phyloP scores from a whole-genome alignment of 1,140 invertebrate genomes.

The Drosophila ohnishii region DNA sequence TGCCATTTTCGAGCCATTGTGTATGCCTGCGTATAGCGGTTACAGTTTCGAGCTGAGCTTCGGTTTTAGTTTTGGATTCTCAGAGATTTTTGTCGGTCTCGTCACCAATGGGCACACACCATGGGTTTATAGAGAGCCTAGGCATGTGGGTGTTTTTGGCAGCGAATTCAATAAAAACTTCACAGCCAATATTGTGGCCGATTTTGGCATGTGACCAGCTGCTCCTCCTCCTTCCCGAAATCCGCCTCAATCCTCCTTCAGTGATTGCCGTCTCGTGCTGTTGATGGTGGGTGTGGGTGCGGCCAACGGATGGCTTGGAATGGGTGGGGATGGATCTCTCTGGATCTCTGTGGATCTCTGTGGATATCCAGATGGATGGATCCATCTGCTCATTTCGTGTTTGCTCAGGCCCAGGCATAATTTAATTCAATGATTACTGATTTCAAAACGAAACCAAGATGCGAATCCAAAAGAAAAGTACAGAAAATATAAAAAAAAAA shows the following conservation, averaged over 20 bases:
- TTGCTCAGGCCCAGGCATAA: conserved; percentile 53
- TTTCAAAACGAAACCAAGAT: conserved; percentile 72
- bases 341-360: not conserved
- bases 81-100: conserved; percentile 1
- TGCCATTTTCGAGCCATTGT: not conserved
- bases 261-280: conserved; percentile 37
- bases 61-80: conserved; percentile 7
- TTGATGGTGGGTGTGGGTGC: conserved; percentile 70
- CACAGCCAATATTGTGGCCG: conserved; percentile 69
- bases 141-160: conserved; percentile 62
- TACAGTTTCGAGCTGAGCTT: not conserved
- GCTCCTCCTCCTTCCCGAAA: conserved; percentile 12
- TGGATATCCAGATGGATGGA: conserved; percentile 38
- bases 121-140: not conserved
- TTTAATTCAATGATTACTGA: conserved; percentile 81
- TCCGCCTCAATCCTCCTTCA: conserved; percentile 12
- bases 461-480: conserved; percentile 39
- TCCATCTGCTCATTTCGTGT: conserved; percentile 1
- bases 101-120: conserved; percentile 6
- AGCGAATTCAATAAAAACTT: conserved; percentile 79
- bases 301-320: conserved; percentile 28
- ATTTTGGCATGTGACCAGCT: conserved; percentile 71
- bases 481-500: not conserved
- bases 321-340: conserved; percentile 10
- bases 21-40: conserved; percentile 12